Evolutionary conservation across 1,140 invertebrate species (phyloP), one percentile per base, ranked within the genome.

Genomic region (Leptestheria dahalacensis): DNA sequence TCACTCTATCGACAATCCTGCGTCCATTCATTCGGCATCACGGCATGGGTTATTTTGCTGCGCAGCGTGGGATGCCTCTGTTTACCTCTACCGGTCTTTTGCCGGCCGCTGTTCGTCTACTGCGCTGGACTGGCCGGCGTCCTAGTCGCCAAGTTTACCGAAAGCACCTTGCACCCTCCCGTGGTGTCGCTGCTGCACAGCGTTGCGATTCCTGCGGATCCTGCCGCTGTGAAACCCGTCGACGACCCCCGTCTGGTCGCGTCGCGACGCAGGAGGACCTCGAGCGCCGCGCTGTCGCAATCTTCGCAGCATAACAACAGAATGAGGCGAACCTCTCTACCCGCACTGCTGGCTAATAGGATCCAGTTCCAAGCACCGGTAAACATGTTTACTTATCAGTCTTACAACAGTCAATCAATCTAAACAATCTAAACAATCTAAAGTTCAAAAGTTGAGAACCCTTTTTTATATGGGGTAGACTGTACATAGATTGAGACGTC

Each of bases 131-230:
- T 73, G 21, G 63, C 62, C 4, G 72, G 71, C 21, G 67, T 71
- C 46, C 62, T 73, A 26, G 67, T 68, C 23, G 69, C 70, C 51
- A 71, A 72, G 61, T 73, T 71, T 62, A 69, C 71, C 67, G 72
- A 73, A 64, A 69, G 68, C 6, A 62, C 70, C 11, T 61, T 72
- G 33, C n/a, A n/a, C n/a, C n/a, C n/a, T n/a, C n/a, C n/a, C n/a
- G n/a, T n/a, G n/a, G 33, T 41, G 6, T 15, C 15, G 6, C 15
- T 15, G 6, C 6, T 15, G 15, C 33, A 6, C 6, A 15, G 6
- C 15, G 33, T 15, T 15, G 33, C 33, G 33, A 6, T 15, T 6
- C 66, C 69, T n/a, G 66, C 67, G 12, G 68, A 69, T 47, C 68
- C 66, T 61, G 25, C 33, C 9, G 12, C 33, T 66, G 68, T 48